These are phyloP conservation scores for Hafferia zeledoni DNA, from an alignment of 2,797 vertebrate species.

Conservation along the genomic window DNA sequence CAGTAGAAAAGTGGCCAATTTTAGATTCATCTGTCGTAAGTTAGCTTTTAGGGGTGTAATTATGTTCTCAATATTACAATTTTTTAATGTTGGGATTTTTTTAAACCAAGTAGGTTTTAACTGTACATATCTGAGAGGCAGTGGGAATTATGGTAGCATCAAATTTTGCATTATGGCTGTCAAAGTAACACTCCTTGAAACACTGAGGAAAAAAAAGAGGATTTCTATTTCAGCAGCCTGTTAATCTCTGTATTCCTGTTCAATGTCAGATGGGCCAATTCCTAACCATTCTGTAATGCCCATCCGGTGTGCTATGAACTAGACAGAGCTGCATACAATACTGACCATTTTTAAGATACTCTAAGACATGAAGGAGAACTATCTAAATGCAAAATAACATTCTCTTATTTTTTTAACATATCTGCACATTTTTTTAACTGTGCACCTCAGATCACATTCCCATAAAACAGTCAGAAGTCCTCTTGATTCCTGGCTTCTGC, in stretches of 20 bases:
- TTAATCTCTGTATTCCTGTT: not conserved
- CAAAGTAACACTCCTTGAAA: not conserved
- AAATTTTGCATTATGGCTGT: not conserved
- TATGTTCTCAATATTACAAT: not conserved
- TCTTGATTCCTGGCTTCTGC: not conserved
- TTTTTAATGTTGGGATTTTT: not conserved
- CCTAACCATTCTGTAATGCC: not conserved
- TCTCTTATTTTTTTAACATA: not conserved
- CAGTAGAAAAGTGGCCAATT: not conserved
- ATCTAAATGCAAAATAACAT: not conserved
- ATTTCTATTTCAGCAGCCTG: not conserved
- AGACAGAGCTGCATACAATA: not conserved
- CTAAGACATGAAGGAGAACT: not conserved
- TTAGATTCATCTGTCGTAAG: not conserved
- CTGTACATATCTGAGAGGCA: not conserved
- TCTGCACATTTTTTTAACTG: not conserved
- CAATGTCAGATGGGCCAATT: not conserved
- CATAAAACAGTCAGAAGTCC: not conserved
- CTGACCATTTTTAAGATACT: not conserved
- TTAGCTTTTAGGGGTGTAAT: not conserved
- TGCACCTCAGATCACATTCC: rapidly evolving
- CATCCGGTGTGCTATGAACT: not conserved
- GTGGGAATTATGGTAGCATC: not conserved
- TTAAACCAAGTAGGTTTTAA: not conserved
- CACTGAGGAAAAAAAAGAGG: not conserved